These are phyloP conservation scores for Argyresthia albistria DNA, from an alignment of 2,888 invertebrate genomes.

Conservation along the genomic window DNA sequence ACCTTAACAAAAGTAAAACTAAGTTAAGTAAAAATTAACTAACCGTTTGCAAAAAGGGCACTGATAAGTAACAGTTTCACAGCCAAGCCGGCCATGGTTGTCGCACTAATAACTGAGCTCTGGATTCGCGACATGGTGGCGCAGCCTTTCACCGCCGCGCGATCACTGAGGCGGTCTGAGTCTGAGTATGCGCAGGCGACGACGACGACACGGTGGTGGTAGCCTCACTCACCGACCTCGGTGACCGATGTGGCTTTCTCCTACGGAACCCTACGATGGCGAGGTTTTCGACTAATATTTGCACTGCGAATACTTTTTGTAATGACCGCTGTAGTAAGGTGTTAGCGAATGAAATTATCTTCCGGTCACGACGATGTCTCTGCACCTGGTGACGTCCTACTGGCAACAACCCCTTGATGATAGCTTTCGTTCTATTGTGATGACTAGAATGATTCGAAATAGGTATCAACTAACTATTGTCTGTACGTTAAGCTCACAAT, in stretches of 20 bases:
- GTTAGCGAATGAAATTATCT: too few relatives aligned
- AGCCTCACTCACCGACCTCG: constrained; percentile 46
- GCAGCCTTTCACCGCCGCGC: constrained; percentile 59
- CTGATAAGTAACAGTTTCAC: constrained; percentile 49
- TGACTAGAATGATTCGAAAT: too few relatives aligned
- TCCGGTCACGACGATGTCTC: too few relatives aligned
- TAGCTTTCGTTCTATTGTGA: too few relatives aligned
- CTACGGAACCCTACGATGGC: background rate
- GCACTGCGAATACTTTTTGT: too few relatives aligned
- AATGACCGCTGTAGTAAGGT: too few relatives aligned
- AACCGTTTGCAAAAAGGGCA: constrained; percentile 57
- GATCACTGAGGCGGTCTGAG: constrained; percentile 36
- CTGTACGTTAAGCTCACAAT: too few relatives aligned
- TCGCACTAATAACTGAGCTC: constrained; percentile 24
- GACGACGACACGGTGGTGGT: too few relatives aligned
- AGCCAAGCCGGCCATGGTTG: constrained; percentile 36
- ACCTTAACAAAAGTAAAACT: background rate
- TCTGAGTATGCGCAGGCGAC: constrained; percentile 17
- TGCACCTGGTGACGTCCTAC: too few relatives aligned
- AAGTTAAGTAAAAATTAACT: constrained; percentile 21
- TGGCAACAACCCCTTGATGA: too few relatives aligned
- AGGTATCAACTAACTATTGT: too few relatives aligned
- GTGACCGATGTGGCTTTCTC: background rate
- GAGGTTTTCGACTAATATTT: background rate
- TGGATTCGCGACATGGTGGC: constrained; percentile 39